These are phyloP conservation scores for Acanthornis magna DNA, from an alignment of 2,797 vertebrate species.

Conservation along the genomic window DNA sequence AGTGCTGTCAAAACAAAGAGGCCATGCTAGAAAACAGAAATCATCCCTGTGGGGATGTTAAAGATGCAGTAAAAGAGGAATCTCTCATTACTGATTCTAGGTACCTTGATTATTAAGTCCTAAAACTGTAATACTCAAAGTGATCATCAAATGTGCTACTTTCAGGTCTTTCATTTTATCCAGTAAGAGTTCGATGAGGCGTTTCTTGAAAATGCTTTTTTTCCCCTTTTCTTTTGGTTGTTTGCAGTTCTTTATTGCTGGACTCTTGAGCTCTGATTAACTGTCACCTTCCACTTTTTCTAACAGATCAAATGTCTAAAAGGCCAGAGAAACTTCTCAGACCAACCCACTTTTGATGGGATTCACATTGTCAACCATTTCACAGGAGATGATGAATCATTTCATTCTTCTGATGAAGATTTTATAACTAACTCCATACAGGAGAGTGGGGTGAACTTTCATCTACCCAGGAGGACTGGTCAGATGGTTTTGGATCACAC, in stretches of 20 bases:
- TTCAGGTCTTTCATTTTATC: background rate
- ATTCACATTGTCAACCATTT: conserved; percentile 97
- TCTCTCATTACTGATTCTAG: background rate
- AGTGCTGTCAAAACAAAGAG: background rate
- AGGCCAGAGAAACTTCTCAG: conserved; percentile 82
- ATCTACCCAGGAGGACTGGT: conserved; percentile 70
- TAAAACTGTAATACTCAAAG: background rate
- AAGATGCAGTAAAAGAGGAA: background rate
- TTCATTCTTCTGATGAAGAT: conserved; percentile 94
- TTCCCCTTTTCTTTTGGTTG: background rate
- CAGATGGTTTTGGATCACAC: conserved; percentile 81
- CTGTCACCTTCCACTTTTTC: conserved; percentile 28
- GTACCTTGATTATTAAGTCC: background rate
- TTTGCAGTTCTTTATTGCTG: background rate
- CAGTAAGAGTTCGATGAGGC: background rate
- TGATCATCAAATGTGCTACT: background rate
- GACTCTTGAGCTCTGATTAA: conserved; percentile 30
- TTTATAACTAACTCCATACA: conserved; percentile 73
- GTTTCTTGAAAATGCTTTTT: background rate
- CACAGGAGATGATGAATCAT: conserved; percentile 82
- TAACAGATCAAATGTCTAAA: conserved; percentile 90
- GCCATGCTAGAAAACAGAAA: background rate
- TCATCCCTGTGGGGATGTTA: background rate
- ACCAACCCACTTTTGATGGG: conserved; percentile 88
- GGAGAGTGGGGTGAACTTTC: conserved; percentile 74